A percentile compares a stretch with the other conserved stretches of the same genome.
Conservation (phyloP, 2,797 vertebrate species). For the Atherinosoma microstoma region DNA sequence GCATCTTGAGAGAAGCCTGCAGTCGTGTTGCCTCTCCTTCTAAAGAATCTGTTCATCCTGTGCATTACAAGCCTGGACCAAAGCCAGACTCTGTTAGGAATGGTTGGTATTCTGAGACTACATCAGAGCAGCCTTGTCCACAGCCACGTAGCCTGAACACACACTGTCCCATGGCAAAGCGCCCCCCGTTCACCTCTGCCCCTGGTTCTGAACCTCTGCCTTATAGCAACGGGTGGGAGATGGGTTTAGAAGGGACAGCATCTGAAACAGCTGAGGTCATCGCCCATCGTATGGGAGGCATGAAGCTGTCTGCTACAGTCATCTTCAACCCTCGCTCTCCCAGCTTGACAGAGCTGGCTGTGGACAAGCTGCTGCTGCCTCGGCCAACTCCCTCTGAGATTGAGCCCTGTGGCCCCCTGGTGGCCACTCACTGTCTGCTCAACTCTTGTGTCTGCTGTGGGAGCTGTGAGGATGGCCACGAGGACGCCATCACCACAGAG, state of each 20-base stretch:
- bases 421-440: conserved; percentile 92
- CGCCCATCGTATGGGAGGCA: conserved; percentile 94
- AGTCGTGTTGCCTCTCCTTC: conserved; percentile 44
- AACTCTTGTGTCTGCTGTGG: conserved; percentile 97
- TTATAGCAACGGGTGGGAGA: conserved; percentile 90
- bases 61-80: conserved; percentile 53
- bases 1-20: conserved; percentile 66
- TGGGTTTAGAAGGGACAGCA: conserved; percentile 77
- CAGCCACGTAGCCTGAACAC: conserved; percentile 67
- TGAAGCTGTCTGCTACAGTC: conserved; percentile 97
- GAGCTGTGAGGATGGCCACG: conserved; percentile 88
- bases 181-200: conserved; percentile 53
- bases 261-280: conserved; percentile 91
- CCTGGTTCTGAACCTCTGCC: conserved; percentile 80
- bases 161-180: conserved; percentile 69
- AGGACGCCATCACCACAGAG: conserved; percentile 79
- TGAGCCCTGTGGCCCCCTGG: conserved; percentile 80
- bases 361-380: conserved; percentile 77
- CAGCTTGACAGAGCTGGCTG: conserved; percentile 81
- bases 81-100: conserved; percentile 70
- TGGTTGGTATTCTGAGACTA: conserved; percentile 68
- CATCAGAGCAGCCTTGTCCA: conserved; percentile 73
- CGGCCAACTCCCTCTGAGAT: conserved; percentile 69
- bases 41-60: conserved; percentile 62
- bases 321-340: conserved; percentile 97